Conservation (phyloP, 1,140 invertebrate species). For the Panulirus ornatus region DNA sequence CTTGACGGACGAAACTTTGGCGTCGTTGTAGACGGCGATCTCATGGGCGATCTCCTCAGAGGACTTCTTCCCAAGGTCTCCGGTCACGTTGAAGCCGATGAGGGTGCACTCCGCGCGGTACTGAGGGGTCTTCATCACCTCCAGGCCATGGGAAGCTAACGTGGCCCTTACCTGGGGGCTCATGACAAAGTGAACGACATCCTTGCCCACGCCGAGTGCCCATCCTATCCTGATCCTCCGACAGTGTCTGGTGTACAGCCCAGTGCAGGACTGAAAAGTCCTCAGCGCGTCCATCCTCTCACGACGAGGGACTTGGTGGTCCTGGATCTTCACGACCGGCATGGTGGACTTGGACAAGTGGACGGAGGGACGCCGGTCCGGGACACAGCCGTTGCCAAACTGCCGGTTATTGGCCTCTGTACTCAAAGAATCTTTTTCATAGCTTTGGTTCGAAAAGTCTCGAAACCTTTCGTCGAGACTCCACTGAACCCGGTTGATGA, state of each 20-base stretch:
- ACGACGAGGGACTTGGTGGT: background rate
- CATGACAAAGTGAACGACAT: background rate
- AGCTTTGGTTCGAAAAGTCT: too few species aligned
- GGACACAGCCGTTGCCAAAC: too few species aligned
- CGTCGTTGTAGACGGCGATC: background rate
- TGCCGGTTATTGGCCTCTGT: too few species aligned
- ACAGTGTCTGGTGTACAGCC: background rate
- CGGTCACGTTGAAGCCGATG: background rate
- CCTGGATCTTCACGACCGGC: background rate
- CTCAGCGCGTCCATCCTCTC: background rate
- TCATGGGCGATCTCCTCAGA: background rate
- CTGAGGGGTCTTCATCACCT: background rate
- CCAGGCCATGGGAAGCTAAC: background rate
- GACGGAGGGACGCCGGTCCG: too few species aligned
- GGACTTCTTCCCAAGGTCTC: background rate
- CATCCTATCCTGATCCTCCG: background rate
- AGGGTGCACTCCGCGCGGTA: background rate
- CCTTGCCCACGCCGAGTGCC: background rate
- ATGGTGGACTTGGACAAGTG: too few species aligned
- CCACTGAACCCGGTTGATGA: too few species aligned
- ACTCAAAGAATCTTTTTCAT: too few species aligned
- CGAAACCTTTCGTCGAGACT: too few species aligned
- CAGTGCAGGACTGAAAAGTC: background rate
- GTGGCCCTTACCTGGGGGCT: background rate
- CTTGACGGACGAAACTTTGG: background rate